phyloP scores from a whole-genome alignment of 2,113 vertebrate genomes.

The Penelope pileata region DNA sequence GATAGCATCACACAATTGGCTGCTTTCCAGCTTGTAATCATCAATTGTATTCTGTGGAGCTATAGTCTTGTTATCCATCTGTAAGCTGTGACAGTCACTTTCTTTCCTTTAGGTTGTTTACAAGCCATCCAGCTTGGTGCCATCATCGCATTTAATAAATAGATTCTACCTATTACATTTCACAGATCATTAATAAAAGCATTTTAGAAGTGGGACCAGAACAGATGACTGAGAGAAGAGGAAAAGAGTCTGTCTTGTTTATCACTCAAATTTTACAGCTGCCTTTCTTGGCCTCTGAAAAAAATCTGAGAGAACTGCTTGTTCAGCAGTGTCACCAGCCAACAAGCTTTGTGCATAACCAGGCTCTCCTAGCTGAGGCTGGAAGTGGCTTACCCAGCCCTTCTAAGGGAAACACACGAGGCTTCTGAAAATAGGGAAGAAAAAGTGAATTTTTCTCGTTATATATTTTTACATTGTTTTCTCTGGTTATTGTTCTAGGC shows the following conservation, averaged over 20 bases:
- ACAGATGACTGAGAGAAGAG: background rate
- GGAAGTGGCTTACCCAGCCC: background rate
- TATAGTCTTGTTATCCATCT: background rate
- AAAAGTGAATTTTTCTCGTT: background rate
- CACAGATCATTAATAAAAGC: background rate
- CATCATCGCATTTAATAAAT: background rate
- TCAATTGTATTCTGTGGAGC: background rate
- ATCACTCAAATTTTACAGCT: background rate
- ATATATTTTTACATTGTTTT: background rate
- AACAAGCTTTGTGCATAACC: background rate
- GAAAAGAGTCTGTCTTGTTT: background rate
- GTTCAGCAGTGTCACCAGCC: background rate
- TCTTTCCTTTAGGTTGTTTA: background rate
- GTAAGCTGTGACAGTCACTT: background rate
- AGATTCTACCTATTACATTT: background rate
- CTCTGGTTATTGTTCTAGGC: slow-evolving; percentile 75
- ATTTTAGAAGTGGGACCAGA: background rate
- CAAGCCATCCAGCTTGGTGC: background rate
- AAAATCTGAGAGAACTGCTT: background rate
- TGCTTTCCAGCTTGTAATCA: background rate
- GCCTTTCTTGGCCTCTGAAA: background rate
- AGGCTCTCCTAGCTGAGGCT: background rate
- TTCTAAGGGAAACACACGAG: background rate
- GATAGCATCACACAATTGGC: background rate
- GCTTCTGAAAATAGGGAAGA: background rate